A percentile compares a stretch with the other conserved stretches of the same genome.
These are phyloP conservation scores for Leucophora obtusa DNA, from an alignment of 2,888 invertebrate species.

Conservation along the genomic window DNA sequence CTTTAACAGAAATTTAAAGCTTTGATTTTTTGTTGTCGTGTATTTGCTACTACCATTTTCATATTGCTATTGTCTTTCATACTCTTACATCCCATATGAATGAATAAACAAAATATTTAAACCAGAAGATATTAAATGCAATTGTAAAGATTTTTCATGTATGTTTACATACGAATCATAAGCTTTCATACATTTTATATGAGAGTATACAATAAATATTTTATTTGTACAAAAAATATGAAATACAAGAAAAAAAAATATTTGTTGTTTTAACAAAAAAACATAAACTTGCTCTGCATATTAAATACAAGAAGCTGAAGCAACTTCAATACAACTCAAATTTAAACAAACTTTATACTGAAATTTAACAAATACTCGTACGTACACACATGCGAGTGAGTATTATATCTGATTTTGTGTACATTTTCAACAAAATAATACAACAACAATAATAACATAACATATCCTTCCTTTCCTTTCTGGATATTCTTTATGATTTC, in stretches of 20 bases:
- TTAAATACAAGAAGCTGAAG: slow-evolving; percentile 43
- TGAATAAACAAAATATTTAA: neutral
- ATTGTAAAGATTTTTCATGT: slow-evolving; percentile 47
- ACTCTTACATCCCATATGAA: no score
- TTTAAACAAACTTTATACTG: neutral
- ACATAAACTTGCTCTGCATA: slow-evolving; percentile 51
- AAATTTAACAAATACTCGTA: neutral
- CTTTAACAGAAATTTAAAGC: slow-evolving; percentile 58
- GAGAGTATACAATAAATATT: slow-evolving; percentile 34
- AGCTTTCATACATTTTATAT: neutral
- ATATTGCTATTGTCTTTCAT: no score
- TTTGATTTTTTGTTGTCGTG: slow-evolving; percentile 20
- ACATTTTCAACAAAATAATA: neutral
- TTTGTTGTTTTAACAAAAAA: slow-evolving; percentile 37
- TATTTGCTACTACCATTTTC: slow-evolving; percentile 10
- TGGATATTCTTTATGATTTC: neutral
- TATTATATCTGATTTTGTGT: neutral
- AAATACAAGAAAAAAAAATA: slow-evolving; percentile 21
- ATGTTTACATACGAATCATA: slow-evolving; percentile 33
- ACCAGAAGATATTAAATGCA: slow-evolving; percentile 57
- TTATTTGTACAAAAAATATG: slow-evolving; percentile 28
- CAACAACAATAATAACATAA: neutral
- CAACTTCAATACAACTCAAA: neutral
- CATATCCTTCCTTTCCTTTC: neutral
- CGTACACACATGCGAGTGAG: neutral